Conservation (phyloP, 2,113 vertebrate species). For the Lasiurus borealis region DNA sequence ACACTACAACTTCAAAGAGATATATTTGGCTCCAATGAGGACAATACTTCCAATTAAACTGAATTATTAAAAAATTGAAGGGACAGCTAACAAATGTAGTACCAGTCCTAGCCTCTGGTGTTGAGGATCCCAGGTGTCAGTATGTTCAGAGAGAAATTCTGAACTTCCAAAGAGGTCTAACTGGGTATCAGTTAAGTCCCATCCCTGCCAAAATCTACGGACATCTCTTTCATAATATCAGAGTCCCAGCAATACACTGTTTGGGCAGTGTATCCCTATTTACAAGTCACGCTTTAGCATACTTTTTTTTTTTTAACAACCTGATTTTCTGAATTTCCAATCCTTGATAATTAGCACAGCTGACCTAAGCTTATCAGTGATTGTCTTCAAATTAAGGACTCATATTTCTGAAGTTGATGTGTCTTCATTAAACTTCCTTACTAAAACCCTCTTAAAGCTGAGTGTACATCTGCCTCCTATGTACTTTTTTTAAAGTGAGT, state of each 20-base stretch:
- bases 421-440: constrained; percentile 72
- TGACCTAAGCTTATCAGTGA: constrained; percentile 52
- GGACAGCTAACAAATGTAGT: background rate
- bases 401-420: constrained; percentile 62
- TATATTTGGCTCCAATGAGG: background rate
- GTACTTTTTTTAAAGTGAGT: background rate
- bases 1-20: background rate
- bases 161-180: background rate
- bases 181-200: background rate
- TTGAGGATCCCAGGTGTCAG: background rate
- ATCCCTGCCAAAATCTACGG: background rate
- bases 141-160: background rate
- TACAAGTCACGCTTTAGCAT: background rate
- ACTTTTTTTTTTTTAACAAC: background rate
- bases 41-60: constrained; percentile 34
- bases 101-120: background rate
- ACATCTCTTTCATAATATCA: background rate
- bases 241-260: background rate
- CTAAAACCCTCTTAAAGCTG: constrained; percentile 49
- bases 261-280: background rate
- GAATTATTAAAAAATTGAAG: background rate
- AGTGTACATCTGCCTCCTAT: background rate
- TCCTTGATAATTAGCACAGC: constrained; percentile 65
- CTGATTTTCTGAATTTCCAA: constrained; percentile 50
- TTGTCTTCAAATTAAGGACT: constrained; percentile 67